Conservation (phyloP, 2,113 vertebrate genomes). For the Macroglossus sobrinus region DNA sequence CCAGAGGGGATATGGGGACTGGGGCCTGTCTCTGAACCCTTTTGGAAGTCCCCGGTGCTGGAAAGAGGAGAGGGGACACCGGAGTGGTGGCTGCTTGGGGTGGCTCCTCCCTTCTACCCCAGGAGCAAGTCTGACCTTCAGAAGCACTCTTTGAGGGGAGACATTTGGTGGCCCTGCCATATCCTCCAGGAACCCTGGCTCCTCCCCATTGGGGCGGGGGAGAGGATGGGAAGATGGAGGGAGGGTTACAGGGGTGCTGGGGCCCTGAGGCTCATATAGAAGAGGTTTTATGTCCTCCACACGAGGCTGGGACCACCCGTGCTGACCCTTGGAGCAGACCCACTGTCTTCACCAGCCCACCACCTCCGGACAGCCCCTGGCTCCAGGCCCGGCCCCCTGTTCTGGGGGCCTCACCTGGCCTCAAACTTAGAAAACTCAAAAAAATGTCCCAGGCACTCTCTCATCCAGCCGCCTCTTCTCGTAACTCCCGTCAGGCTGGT, state of each 20-base stretch:
- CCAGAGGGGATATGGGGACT: no score
- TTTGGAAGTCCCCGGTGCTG: neutral
- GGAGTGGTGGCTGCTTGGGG: neutral
- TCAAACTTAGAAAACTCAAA: neutral
- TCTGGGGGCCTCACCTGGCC: neutral
- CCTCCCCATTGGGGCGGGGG: neutral
- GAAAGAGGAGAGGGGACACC: no score
- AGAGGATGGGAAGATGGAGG: neutral
- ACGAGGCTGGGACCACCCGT: neutral
- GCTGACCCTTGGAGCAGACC: neutral
- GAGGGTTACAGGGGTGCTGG: neutral
- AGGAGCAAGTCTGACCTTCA: neutral
- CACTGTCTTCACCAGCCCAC: no score
- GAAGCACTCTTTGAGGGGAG: neutral
- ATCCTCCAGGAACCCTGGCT: neutral
- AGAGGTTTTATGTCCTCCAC: neutral
- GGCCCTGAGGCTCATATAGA: neutral
- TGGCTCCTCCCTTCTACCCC: neutral
- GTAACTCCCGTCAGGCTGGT: neutral
- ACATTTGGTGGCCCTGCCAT: neutral
- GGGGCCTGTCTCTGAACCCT: neutral
- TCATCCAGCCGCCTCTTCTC: neutral
- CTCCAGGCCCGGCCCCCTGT: no score
- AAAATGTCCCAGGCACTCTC: neutral
- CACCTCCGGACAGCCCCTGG: no score